Evolutionary conservation across 92 coral and sea anemone species (phyloP), one percentile per base, ranked within the genome.

Genomic region (Porites rus): DNA sequence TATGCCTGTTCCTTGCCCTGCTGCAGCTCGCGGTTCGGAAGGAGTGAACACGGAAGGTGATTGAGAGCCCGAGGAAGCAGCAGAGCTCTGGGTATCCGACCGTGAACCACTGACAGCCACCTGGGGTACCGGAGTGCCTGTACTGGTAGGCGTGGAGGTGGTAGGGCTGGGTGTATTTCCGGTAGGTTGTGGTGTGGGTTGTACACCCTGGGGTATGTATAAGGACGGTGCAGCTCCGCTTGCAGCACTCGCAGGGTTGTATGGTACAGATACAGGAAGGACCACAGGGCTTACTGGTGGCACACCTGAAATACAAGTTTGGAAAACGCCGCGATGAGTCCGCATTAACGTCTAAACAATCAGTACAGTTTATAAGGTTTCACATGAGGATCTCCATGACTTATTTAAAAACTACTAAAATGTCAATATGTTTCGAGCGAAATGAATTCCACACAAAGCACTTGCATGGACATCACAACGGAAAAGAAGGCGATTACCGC

Each of bases 251-350:
- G 93, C 61, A 11, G 98, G 96, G 73, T 94, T 94, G 91, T 80
- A 94, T n/a, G 98, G 98, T 2, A 94, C 93, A 13, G 98, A 94
- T 24, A 94, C 98, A 0, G 98, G 98, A 11, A 94, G 92, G 12
- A 94, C 96, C 8, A 94, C 96, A 0, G 98, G 98, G 63, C 96
- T 94, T 73, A 89, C 72, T 14, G 96, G 94, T 1, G 95, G 95
- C 71, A 89, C 75, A n/a, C 92, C 98, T 94, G 64, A 50, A 73
- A 87, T 72, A n/a, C 11, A 50, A 38, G 17, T 43, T 7, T 9
- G 1, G 31, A 18, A 4, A 25, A 21, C 61, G 61, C 14, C 4
- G 61, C 16, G 0, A 11, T 56, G 61, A 56, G 0, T 14, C 61
- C 4, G 16, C 61, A 56, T 10, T 14, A 56, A 56, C 16, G 11